phyloP scores from a whole-genome alignment of 1,140 invertebrate genomes.

The Watersipora subatra region DNA sequence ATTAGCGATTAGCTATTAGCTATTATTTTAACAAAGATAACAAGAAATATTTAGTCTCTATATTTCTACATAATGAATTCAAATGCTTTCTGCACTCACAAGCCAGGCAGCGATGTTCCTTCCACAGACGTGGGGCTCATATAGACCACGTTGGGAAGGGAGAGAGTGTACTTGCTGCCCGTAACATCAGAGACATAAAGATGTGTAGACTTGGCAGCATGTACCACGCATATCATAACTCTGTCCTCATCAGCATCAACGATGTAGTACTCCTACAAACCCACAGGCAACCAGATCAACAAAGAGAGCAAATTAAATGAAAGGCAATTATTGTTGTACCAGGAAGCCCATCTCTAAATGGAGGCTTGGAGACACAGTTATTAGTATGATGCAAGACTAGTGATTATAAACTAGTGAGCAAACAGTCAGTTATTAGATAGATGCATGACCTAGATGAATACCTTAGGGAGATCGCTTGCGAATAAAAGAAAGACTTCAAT shows the following conservation, averaged over 20 bases:
- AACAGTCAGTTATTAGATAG: too few species aligned
- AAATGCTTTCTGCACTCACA: neutral
- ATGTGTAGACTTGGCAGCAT: conserved; percentile 57
- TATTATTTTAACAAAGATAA: neutral
- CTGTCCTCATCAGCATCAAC: conserved; percentile 66
- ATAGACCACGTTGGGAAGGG: conserved; percentile 65
- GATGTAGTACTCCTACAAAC: conserved; percentile 56
- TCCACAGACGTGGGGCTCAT: conserved; percentile 57
- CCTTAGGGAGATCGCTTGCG: too few species aligned
- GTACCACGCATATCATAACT: conserved; percentile 66
- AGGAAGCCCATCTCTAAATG: too few species aligned
- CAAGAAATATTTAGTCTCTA: neutral
- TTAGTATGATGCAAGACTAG: too few species aligned
- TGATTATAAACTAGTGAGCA: too few species aligned
- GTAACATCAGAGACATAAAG: conserved; percentile 51
- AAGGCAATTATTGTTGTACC: too few species aligned
- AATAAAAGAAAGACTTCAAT: too few species aligned
- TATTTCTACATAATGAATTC: neutral
- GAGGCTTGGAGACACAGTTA: too few species aligned
- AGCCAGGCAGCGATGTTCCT: neutral
- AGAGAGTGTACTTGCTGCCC: conserved; percentile 53
- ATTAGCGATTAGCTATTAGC: neutral
- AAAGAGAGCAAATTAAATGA: too few species aligned
- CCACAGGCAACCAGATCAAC: too few species aligned
- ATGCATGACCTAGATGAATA: too few species aligned